Conservation (phyloP, 2,797 vertebrate species). For the Prionace glauca region DNA sequence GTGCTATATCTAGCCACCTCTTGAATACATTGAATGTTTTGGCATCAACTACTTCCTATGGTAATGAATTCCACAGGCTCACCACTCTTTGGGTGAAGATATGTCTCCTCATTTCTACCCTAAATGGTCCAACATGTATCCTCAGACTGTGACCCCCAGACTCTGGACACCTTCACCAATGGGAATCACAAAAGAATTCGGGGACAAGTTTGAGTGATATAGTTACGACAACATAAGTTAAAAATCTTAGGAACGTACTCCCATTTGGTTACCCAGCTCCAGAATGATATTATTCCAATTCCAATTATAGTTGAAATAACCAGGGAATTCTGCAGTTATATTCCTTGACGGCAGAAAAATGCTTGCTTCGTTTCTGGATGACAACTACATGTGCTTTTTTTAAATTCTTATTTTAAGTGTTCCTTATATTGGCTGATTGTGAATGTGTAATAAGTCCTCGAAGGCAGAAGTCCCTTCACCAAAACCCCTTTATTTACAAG, state of each 20-base stretch:
- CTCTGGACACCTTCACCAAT: no score
- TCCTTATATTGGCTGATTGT: background rate
- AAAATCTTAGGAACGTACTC: background rate
- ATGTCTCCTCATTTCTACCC: no score
- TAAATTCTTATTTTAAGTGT: background rate
- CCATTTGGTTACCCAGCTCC: background rate
- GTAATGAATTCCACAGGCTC: no score
- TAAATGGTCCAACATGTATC: no score
- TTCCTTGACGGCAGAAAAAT: background rate
- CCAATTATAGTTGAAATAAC: background rate
- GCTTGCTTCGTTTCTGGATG: background rate
- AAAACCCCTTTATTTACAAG: no score
- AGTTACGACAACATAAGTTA: background rate
- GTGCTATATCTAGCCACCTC: no score
- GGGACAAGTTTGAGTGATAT: background rate
- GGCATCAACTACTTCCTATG: no score
- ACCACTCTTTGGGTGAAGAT: no score
- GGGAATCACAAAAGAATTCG: background rate
- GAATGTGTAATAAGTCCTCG: no score
- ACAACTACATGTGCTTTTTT: background rate
- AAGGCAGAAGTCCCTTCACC: no score
- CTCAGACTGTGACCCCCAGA: no score
- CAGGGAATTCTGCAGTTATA: background rate
- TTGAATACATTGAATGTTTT: no score
- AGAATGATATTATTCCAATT: background rate